Evolutionary conservation across 2,797 vertebrate species (phyloP), one percentile per base, ranked within the genome.

Genomic region (Meriones psammophilus): DNA sequence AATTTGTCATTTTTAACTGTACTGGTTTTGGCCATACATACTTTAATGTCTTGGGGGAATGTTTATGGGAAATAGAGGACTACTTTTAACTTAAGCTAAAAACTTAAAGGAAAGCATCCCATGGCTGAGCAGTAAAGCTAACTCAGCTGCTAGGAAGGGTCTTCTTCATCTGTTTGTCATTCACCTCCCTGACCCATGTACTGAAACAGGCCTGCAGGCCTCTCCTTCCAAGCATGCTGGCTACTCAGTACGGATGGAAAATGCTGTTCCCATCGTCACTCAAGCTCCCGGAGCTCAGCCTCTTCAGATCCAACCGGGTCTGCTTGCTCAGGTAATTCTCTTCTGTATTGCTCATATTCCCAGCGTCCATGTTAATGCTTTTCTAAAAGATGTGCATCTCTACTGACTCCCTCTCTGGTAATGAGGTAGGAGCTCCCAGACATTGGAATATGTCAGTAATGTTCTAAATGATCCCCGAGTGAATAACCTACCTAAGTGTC

Each of bases 211-310:
- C 96, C 98, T 99, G 97, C 99, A 99, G 98, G 99, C 99, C 5
- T 99, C 99, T 80, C 99, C 99, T 91, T 99, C 99, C 94, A 99
- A 99, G 98, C 99, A 99, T 91, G 99, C 99, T 83, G 99, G 99
- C 97, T 99, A 99, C 98, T 99, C 99, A 0, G 99, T 99, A 98
- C 99, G 99, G 95, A 99, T 99, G 99, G 99, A 99, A 98, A 99
- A 99, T 1, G 99, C 99, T 0, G 99, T 99, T 98, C 99, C 99
- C 98, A 99, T 99, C 97, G 99, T 99, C 98, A 99, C 99, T 54
- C 99, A 99, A 97, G 99, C 99, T 97, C 99, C 99, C 0, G 99
- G 99, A 94, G 99, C 99, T 39, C 99, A 99, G 97, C 99, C 99
- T 96, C 99, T 99, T 96, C 99, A 99, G 98, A 99, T 99, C 98